Evolutionary conservation across 1,140 invertebrate species (phyloP), one percentile per base, ranked within the genome.

Genomic region (Parasteatoda tepidariorum): DNA sequence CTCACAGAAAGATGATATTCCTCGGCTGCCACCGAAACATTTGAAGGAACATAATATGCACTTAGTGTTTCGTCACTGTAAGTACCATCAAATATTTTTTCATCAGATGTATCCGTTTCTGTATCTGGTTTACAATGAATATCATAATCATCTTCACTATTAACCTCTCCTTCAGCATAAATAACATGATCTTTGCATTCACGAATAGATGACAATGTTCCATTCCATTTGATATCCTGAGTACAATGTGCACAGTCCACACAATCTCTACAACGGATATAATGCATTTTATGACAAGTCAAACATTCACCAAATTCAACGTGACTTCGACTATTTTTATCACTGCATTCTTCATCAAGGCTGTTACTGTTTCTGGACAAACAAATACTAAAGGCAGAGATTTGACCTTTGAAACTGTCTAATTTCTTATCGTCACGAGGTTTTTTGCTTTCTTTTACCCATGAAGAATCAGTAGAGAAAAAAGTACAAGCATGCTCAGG

Each of bases 31-130:
- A 76, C 83, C 31, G 83, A 84, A 18, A 84, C 73, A 61, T 73
- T 73, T 26, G 83, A 84, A 34, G 83, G 83, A 30, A 84, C 83
- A 76, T 84, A 84, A 75, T 84, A 84, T 67, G 83, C 83, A 84
- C 83, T 84, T 15, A 84, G 33, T 59, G 83, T 84, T 26, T 84
- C 83, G 59, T 84, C 83, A 76, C 83, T 84, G 26, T 84, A 84
- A 26, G 83, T 76, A 34, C 62, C 83, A 59, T 84, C 83, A 61
- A 84, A 84, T 1, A 68, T 31, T 54, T 76, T 84, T 26, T 84
- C 83, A 62, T 84, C 83, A 24, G 83, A 84, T 26, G 71, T 31
- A 30, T 84, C 83, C 24, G 83, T 84, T 54, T 84, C 83, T 54
- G 83, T 84, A 31, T 84, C 83, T n/a, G 62, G 64, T 62, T 84